Evolutionary conservation across 2,888 invertebrate genomes (phyloP), one percentile per base, ranked within the genome.

Genomic region (Cylloceria caligata): DNA sequence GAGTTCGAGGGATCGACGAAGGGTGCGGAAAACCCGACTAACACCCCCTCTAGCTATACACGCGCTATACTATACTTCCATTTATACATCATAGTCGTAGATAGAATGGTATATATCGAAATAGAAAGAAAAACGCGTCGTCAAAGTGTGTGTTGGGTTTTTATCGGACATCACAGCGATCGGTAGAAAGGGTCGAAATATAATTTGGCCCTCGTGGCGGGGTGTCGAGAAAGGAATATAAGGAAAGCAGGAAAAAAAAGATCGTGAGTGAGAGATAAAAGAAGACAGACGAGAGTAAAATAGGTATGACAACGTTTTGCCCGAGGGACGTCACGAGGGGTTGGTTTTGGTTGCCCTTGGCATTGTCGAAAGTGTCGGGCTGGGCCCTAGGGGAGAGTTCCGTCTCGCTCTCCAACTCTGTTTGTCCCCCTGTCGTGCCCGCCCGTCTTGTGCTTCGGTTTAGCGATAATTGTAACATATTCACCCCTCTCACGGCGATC

Each of bases 391-490:
- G 16, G 68, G 62, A 79, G 55, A 72, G 68, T 64, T 79, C 72
- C 42, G 71, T 75, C 78, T 69, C 69, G 21, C 74, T 60, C 71
- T 60, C 45, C 42, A 74, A 71, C 64, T 73, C 77, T 45, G 47
- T 55, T 27, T 60, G 55, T 42, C 27, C 11, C 47, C 13, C 55
- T n/a, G 73, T 49, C 60, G 64, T 39, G 19, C 42, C 64, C 73
- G 47, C 36, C 45, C 42, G 60, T 72, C 71, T 72, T 45, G 80
- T 83, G 87, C 87, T 89, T 90, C 89, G 88, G 89, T 91, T 91
- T 91, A 89, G 88, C 89, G 90, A 91, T 91, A 91, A 91, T 91
- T 91, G 91, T 91, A 91, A 91, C 91, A 91, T 91, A 91, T 91
- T 91, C 91, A 88, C 87, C 88, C 89, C 88, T 87, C 85, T 71